Evolutionary conservation across 2,797 vertebrate species (phyloP), one percentile per base, ranked within the genome.

Genomic region (Limnodromus scolopaceus): DNA sequence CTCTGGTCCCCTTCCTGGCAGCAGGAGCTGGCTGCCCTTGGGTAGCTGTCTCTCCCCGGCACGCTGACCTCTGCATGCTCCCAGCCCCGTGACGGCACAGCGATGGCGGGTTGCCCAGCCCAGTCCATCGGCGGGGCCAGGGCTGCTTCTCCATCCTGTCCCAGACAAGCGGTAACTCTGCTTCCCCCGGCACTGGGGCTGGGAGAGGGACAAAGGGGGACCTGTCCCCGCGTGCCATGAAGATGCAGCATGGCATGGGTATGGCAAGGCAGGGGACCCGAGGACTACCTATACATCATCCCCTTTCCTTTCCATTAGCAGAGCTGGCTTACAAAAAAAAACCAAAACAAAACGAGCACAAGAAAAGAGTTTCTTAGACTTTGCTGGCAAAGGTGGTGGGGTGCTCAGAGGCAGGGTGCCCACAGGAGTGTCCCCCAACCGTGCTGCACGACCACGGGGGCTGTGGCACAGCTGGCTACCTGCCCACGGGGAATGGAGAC

Each of bases 111-210:
- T 32, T 92, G 93, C 91, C 85, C 89, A 79, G 66, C 57, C 23
- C 58, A 13, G 63, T 24, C 58, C 61, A 8, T 64, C 0, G 0
- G 30, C 3, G 0, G 11, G 18, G 61, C 9, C 8, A 57, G 41
- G 30, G 38, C 51, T 94, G 54, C 39, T 84, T 68, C 78, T 69
- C 66, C 0, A 0, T 19, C 4, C 0, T 1, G 0, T 71, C 38
- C 51, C 34, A 68, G 36, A 45, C 19, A 69, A 91, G 45, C 2
- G 28, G 14, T 34, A 61, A 36, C n/a, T 51, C 77, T 4, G 1
- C 43, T 81, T 69, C 22, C 25, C 30, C n/a, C 0, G 0, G 34
- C 48, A 28, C 23, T 1, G 2, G 11, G 13, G 32, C 43, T 74
- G 16, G 58, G 55, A 74, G 38, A 13, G 13, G 22, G 27, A 64